These are phyloP conservation scores for Orbicella faveolata DNA, from an alignment of 64 coral and sea anemone species.

Conservation along the genomic window DNA sequence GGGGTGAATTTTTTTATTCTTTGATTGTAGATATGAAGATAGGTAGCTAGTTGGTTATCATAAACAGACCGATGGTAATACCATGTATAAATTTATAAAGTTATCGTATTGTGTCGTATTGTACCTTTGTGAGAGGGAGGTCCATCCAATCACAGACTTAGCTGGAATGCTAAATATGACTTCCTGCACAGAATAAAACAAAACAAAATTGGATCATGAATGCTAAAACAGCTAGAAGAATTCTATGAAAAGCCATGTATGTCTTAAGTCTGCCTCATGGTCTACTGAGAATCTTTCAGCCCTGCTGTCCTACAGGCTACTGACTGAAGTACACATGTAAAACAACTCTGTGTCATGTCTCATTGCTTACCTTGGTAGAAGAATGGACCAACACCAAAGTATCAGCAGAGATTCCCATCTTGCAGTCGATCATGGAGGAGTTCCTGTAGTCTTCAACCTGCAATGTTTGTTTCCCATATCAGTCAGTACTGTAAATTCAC, in stretches of 20 bases:
- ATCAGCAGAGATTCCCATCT: conserved; percentile 89
- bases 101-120: not conserved
- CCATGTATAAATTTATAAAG: too few species aligned
- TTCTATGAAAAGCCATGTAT: too few species aligned
- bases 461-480: not conserved
- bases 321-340: not conserved
- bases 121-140: conserved; percentile 89
- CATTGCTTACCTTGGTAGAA: conserved; percentile 37
- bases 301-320: too few species aligned
- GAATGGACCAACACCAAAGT: conserved; percentile 72
- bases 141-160: conserved; percentile 97
- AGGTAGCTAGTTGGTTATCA: too few species aligned
- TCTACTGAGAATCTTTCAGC: too few species aligned
- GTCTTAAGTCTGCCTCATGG: too few species aligned
- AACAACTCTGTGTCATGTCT: not conserved
- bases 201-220: not conserved
- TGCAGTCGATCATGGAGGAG: conserved; percentile 86
- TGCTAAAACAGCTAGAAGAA: not conserved
- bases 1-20: too few species aligned
- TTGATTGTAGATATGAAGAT: too few species aligned
- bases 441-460: conserved; percentile 97
- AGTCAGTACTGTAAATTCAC: not conserved
- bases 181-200: conserved; percentile 61
- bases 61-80: too few species aligned
- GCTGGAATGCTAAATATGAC: conserved; percentile 86